These are phyloP conservation scores for Rotaria socialis DNA, from an alignment of 2,888 invertebrate genomes.

Conservation along the genomic window DNA sequence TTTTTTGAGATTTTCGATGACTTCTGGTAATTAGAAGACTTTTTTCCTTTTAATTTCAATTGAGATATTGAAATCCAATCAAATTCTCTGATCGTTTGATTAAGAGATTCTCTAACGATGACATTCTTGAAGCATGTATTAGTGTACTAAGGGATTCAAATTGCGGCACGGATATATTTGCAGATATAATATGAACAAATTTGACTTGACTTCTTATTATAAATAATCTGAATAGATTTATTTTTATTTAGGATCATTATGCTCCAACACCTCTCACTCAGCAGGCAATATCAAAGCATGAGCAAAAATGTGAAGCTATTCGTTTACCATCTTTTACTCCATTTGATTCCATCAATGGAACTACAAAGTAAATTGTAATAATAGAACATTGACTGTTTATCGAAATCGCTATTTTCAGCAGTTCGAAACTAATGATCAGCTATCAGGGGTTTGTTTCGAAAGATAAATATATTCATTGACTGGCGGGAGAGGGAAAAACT, in stretches of 20 bases:
- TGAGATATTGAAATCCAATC: too few relatives aligned
- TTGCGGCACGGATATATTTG: background rate
- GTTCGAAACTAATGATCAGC: background rate
- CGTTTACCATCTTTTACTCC: slow-evolving; percentile 4
- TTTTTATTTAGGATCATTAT: slow-evolving; percentile 5
- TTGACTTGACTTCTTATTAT: background rate
- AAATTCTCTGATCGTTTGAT: too few relatives aligned
- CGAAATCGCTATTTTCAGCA: background rate
- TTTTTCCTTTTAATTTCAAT: too few relatives aligned
- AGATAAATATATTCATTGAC: background rate
- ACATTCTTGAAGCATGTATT: too few relatives aligned
- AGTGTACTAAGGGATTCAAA: background rate
- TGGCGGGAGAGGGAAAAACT: background rate
- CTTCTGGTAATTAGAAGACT: too few relatives aligned
- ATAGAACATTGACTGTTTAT: background rate
- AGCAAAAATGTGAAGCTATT: slow-evolving; percentile 5
- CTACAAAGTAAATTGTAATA: background rate
- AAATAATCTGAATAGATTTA: background rate
- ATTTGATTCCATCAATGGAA: background rate
- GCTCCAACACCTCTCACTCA: slow-evolving; percentile 13
- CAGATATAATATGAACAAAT: background rate
- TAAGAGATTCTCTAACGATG: too few relatives aligned
- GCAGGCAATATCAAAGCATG: slow-evolving; percentile 8
- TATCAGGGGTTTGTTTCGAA: background rate
- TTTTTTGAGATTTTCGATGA: too few relatives aligned